Conservation (phyloP, 2,113 vertebrate species). For the Fulmarus glacialis region DNA sequence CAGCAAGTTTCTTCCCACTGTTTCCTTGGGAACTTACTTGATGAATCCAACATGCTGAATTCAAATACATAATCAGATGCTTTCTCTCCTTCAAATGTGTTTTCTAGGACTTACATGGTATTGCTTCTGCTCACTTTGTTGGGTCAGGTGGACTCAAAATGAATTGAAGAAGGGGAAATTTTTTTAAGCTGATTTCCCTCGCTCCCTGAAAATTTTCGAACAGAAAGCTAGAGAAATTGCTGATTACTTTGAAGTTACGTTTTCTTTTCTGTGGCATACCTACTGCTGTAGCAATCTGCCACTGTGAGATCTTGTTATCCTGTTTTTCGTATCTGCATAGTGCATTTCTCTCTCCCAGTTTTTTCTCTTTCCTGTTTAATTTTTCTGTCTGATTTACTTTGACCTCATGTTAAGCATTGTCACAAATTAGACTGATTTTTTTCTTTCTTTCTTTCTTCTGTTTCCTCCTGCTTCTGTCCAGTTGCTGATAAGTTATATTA, state of each 20-base stretch:
- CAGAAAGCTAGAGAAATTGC: background rate
- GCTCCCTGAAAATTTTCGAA: background rate
- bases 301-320: background rate
- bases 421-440: background rate
- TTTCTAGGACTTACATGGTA: background rate
- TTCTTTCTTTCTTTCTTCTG: background rate
- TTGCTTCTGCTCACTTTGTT: background rate
- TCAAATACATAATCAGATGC: background rate
- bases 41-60: background rate
- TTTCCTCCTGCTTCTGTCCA: background rate
- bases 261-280: background rate
- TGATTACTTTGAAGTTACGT: background rate
- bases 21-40: background rate
- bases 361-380: background rate
- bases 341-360: background rate
- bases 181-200: background rate
- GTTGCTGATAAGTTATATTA: background rate
- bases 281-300: background rate
- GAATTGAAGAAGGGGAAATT: background rate
- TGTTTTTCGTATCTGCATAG: background rate
- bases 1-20: background rate
- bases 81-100: background rate
- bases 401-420: background rate
- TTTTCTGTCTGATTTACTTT: background rate
- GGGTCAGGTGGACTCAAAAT: background rate